Base-by-base conservation (phyloP, 2,797 vertebrate genomes). In the Anolis apletophallus region DNA sequence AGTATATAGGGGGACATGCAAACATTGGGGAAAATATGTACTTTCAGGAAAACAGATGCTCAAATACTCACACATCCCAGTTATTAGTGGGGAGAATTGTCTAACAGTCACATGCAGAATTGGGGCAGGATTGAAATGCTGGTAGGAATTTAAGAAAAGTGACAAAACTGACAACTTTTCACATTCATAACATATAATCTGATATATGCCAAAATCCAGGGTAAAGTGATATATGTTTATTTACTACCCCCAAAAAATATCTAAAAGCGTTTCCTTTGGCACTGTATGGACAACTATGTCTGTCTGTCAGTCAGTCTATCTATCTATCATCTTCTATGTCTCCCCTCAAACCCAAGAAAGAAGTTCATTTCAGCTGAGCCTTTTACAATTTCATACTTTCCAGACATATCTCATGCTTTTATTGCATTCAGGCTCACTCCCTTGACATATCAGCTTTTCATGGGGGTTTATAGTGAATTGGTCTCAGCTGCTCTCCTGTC, bases 331-430 rank as follows among this genome's bases (percentile, higher is more conserved):
- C n/a, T 26, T 72, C n/a, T 46, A 1, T 67, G 29, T 23, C 34
- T 40, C 57, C 67, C 61, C 13, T 14, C 34, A 64, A 64, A 64
- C 61, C 3, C 3, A 23, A 54, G 73, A 75, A 76, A 19, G 40
- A 80, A 50, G 12, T 0, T 78, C 5, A 26, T 71, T 21, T 40
- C 57, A 57, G 7, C 7, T 64, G 54, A 12, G 29, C n/a, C 1
- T 81, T 89, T 12, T 71, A 23, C 1, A 34, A 61, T 81, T 82
- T 83, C 46, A 54, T 46, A 5, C n/a, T 11, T 81, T 85, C 26
- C 2, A 79, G 55, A 52, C 36, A 73, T 64, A 52, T 7, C 23
- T 73, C 19, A 11, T 71, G 54, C 36, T 52, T 80, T 71, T 59
- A 69, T 77, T 86, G 73, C 61, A 80, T 64, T 84, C 57, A 64